Percentiles rank a stretch among this genome's conserved stretches.
Evolutionary conservation across 2,888 invertebrate genomes (phyloP).

Genomic region (Protophormia terraenovae): DNA sequence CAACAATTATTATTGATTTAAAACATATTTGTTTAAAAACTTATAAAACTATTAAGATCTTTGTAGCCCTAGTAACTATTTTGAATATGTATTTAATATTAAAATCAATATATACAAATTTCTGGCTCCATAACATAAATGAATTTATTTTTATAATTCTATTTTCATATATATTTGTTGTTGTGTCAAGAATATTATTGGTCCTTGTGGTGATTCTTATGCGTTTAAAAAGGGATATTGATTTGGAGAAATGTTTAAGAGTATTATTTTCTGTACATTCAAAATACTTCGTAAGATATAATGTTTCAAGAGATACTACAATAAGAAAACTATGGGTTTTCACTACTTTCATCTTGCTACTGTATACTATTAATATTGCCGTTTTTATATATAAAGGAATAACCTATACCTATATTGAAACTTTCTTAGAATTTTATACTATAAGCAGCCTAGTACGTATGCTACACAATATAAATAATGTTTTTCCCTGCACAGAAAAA

Average conservation of each 20-base stretch:
- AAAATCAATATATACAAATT: neutral
- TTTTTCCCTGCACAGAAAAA: no score
- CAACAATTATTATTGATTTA: neutral
- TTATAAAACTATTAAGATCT: neutral
- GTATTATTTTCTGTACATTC: neutral
- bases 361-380: neutral
- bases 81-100: neutral
- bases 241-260: neutral
- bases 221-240: neutral
- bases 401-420: neutral
- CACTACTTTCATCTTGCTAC: neutral
- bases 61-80: neutral
- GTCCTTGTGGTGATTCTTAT: neutral
- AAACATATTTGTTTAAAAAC: neutral
- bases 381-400: neutral
- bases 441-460: neutral
- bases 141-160: neutral
- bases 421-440: neutral
- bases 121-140: neutral
- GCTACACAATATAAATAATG: conserved; percentile 26
- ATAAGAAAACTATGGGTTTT: neutral
- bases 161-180: neutral
- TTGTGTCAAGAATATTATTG: neutral
- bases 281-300: neutral
- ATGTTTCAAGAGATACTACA: neutral